These are phyloP conservation scores for Bombus breviceps DNA, from an alignment of 1,140 invertebrate species.

Conservation along the genomic window DNA sequence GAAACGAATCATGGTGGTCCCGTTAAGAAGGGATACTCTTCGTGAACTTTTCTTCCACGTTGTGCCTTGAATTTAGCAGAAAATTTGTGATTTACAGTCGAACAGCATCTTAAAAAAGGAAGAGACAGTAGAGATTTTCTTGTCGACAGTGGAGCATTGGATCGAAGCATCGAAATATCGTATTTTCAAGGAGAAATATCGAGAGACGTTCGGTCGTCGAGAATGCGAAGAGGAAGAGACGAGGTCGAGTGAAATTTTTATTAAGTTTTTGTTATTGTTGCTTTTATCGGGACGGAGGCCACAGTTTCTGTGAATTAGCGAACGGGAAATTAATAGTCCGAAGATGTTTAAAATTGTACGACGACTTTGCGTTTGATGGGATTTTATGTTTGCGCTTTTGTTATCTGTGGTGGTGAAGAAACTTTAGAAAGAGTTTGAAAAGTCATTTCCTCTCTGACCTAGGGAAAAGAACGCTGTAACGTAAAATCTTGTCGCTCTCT, in stretches of 20 bases:
- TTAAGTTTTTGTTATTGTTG: background rate
- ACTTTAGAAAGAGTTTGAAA: background rate
- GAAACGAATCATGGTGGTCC: constrained; percentile 1
- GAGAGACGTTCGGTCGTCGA: background rate
- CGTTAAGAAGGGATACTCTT: background rate
- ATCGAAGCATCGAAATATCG: background rate
- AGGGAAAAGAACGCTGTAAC: background rate
- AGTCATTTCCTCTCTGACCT: background rate
- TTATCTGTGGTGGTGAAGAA: background rate
- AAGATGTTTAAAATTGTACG: too few species aligned
- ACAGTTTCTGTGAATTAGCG: background rate
- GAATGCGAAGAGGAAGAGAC: background rate
- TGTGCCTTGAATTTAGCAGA: background rate
- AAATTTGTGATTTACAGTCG: background rate
- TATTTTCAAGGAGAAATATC: background rate
- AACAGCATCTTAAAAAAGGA: background rate
- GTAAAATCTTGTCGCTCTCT: background rate
- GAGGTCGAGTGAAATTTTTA: background rate
- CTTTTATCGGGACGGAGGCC: background rate
- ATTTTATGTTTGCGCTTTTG: too few species aligned
- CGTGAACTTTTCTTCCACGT: background rate
- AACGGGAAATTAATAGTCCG: background rate
- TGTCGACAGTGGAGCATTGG: background rate
- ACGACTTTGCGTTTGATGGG: too few species aligned
- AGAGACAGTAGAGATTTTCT: background rate